Conservation (phyloP, 1,140 invertebrate genomes). For the Aphidius gifuensis region DNA sequence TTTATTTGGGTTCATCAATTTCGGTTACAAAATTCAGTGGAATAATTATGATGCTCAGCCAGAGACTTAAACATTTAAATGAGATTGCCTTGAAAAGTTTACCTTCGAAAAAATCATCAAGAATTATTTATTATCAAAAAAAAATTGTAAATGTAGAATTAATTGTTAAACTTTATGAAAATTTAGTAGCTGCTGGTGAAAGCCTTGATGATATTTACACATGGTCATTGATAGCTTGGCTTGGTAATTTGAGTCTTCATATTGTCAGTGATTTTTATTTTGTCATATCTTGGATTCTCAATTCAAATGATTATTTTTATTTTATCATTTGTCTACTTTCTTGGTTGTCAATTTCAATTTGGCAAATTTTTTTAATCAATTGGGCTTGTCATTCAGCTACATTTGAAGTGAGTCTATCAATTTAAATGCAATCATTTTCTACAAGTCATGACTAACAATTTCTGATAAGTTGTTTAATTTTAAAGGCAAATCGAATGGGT, state of each 20-base stretch:
- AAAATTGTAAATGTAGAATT: constrained; percentile 4
- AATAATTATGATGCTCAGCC: constrained; percentile 35
- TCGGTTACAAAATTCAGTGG: constrained; percentile 41
- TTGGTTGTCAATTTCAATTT: constrained; percentile 28
- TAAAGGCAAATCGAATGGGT: too few species aligned
- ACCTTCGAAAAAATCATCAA: constrained; percentile 7
- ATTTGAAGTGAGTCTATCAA: too few species aligned
- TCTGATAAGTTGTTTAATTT: too few species aligned
- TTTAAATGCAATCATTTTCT: too few species aligned
- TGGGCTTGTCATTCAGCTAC: too few species aligned
- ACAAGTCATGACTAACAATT: too few species aligned
- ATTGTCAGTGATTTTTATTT: constrained; percentile 41
- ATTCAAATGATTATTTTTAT: constrained; percentile 20
- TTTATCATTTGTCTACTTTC: constrained; percentile 23
- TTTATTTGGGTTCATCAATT: constrained; percentile 33
- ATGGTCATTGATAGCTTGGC: constrained; percentile 40
- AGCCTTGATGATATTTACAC: constrained; percentile 33
- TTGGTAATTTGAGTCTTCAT: constrained; percentile 40
- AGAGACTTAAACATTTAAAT: constrained; percentile 44
- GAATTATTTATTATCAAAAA: constrained; percentile 15
- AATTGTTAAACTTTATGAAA: constrained; percentile 38
- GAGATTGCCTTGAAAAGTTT: constrained; percentile 26
- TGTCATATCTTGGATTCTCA: constrained; percentile 20
- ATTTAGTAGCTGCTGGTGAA: constrained; percentile 40
- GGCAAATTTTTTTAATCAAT: too few species aligned